A percentile compares a stretch with the other conserved stretches of the same genome.
These are phyloP conservation scores for Symphodus melops DNA, from an alignment of 2,113 vertebrate species.

Conservation along the genomic window DNA sequence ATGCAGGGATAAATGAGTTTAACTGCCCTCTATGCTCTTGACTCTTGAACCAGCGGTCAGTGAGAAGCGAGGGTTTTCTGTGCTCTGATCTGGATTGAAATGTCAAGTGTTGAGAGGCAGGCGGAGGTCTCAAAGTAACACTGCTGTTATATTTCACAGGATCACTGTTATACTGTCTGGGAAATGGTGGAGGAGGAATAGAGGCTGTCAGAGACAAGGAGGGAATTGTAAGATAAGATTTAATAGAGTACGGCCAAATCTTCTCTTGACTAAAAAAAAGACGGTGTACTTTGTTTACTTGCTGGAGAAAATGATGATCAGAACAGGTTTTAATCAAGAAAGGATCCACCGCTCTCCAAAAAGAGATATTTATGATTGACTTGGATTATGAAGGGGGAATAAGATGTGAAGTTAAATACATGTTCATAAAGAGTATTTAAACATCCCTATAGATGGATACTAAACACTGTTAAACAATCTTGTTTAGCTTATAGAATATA, in stretches of 20 bases:
- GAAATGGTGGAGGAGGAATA: slow-evolving; percentile 16
- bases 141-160: neutral
- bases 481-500: too few species aligned
- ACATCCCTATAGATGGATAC: too few species aligned
- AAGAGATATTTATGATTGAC: too few species aligned
- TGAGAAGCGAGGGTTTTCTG: neutral
- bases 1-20: slow-evolving; percentile 30
- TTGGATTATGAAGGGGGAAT: too few species aligned
- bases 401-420: too few species aligned
- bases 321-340: too few species aligned
- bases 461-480: too few species aligned
- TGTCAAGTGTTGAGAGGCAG: slow-evolving; percentile 14
- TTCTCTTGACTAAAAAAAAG: slow-evolving; percentile 4
- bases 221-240: slow-evolving; percentile 14
- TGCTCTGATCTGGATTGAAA: slow-evolving; percentile 24
- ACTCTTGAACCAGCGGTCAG: slow-evolving; percentile 9
- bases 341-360: too few species aligned
- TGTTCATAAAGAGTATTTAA: too few species aligned
- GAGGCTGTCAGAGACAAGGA: slow-evolving; percentile 12
- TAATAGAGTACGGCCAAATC: slow-evolving; percentile 5
- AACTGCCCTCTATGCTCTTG: slow-evolving; percentile 20
- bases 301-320: neutral
- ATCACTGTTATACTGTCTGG: slow-evolving; percentile 4
- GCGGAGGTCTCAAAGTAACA: slow-evolving; percentile 19
- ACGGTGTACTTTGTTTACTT: neutral